A percentile compares a stretch with the other conserved stretches of the same genome.
Conservation (phyloP, 2,797 vertebrate genomes). For the Argya squamiceps region DNA sequence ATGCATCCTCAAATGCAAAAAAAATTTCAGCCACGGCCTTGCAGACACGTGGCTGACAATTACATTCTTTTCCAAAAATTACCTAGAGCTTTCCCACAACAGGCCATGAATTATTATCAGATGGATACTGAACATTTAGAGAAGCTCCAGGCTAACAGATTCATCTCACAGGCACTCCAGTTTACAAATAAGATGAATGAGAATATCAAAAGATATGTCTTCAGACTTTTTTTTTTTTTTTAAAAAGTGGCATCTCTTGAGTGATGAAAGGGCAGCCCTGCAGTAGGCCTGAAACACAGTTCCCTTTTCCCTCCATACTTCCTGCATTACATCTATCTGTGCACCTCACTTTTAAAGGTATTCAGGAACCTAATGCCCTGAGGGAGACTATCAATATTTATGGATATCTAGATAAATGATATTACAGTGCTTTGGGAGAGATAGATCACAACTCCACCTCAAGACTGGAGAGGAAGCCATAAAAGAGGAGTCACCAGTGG, state of each 20-base stretch:
- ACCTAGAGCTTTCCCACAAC: not conserved
- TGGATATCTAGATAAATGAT: rapidly evolving
- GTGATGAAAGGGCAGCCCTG: not conserved
- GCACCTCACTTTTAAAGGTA: not conserved
- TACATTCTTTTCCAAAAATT: not conserved
- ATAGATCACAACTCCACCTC: not conserved
- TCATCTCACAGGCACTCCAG: not conserved
- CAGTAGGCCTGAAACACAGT: not conserved
- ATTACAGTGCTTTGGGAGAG: rapidly evolving
- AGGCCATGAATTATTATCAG: not conserved
- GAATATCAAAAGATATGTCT: not conserved
- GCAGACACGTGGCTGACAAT: not conserved
- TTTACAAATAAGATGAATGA: not conserved
- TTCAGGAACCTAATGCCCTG: not conserved
- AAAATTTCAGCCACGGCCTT: not conserved
- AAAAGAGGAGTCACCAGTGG: not conserved
- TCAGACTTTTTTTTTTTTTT: not conserved
- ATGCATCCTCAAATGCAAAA: not conserved
- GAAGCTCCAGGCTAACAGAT: not conserved
- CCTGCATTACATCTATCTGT: not conserved
- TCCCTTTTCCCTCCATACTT: not conserved
- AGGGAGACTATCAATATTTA: not conserved
- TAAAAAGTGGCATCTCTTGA: not conserved
- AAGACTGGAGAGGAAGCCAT: not conserved
- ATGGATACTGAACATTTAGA: not conserved